Percentiles rank a stretch among this genome's conserved stretches.
These are phyloP conservation scores for Taxidea taxus DNA, from an alignment of 2,113 vertebrate genomes.

Conservation along the genomic window DNA sequence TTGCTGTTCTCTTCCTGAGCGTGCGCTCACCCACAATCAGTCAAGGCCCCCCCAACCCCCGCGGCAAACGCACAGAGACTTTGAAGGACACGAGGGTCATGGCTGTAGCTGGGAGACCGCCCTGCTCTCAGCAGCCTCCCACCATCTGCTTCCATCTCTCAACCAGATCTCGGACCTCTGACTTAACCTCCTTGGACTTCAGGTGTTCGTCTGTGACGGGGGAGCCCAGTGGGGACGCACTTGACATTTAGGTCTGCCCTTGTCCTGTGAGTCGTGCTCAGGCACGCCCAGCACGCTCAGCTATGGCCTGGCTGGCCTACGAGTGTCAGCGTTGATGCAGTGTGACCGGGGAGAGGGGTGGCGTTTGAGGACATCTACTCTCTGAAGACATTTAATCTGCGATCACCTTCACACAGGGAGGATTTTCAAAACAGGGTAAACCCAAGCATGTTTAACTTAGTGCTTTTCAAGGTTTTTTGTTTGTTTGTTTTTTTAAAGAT, in stretches of 20 bases:
- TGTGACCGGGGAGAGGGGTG: background rate
- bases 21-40: background rate
- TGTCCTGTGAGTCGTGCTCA: fast-evolving
- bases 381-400: background rate
- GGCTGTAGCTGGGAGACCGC: fast-evolving
- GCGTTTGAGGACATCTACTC: background rate
- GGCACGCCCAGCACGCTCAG: background rate
- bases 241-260: fast-evolving
- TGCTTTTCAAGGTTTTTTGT: background rate
- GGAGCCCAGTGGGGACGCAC: fast-evolving
- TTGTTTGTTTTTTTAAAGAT: no score
- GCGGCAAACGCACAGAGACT: background rate
- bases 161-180: background rate
- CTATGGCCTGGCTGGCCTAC: background rate
- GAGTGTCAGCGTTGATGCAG: background rate
- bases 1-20: background rate
- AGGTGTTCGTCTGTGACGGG: background rate
- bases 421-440: slow-evolving; percentile 25
- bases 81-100: background rate
- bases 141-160: fast-evolving
- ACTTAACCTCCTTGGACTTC: background rate
- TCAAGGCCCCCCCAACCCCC: background rate
- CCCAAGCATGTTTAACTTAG: slow-evolving; percentile 6
- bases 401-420: background rate
- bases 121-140: background rate